Base-by-base conservation (phyloP, 2,797 vertebrate species). In the Vipera latastei region DNA sequence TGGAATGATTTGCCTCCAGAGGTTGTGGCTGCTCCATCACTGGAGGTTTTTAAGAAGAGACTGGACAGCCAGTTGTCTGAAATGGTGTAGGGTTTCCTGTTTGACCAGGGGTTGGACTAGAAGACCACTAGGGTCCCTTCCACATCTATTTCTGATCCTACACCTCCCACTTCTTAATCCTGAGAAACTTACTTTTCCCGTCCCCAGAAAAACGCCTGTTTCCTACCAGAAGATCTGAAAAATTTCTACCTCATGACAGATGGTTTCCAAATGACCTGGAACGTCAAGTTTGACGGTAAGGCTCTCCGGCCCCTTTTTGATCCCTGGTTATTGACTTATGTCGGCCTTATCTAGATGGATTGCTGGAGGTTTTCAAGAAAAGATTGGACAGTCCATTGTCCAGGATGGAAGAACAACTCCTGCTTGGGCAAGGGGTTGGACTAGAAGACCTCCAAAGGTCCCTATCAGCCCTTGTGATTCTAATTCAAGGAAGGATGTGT, bases 171-270 rank as follows among this genome's bases (percentile, higher is more conserved):
- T 22, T 44, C 18, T 78, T 22, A 44, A 9, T 44, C 18, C 38
- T 78, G 51, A 22, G 7, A 48, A 16, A 20, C 18, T 18, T 32
- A 65, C n/a, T n/a, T 1, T 51, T 26, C 22, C 44, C 28, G 14
- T 5, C 22, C 4, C 57, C 6, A 99, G 99, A 99, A 98, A 97
- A 98, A 99, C 93, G 97, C 97, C 13, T 99, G 99, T 57, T 56
- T 97, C 92, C 97, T 99, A 92, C 99, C 99, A 57, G 99, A 99
- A 83, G 99, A 99, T 97, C 96, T 99, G 92, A 98, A 98, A 97
- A 99, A 99, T 96, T 99, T 99, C 95, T 99, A 99, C 95, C 97
- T 99, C 92, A 99, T 99, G 96, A 99, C 98, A 0, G 98, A 99
- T 95, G 99, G 99, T 91, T 99, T 99, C 91, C 98, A 98, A 28